Evolutionary conservation across 2,888 invertebrate species (phyloP).

Genomic region (Meandrusa payeni): DNA sequence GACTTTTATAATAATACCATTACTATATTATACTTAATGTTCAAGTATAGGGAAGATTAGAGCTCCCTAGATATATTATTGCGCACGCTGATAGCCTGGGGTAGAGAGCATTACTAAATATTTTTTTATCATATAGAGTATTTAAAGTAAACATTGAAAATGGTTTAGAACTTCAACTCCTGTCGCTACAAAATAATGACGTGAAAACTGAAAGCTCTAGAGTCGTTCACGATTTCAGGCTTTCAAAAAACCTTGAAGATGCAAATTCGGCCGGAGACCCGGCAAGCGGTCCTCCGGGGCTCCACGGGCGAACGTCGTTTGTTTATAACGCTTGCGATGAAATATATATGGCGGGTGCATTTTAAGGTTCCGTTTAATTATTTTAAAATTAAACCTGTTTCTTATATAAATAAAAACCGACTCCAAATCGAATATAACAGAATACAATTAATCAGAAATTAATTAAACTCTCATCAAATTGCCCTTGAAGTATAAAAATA

Average conservation of each 20-base stretch:
- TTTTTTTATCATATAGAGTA: too few species aligned
- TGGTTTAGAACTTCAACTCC: not conserved
- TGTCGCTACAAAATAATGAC: constrained; percentile 3
- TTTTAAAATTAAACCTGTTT: not conserved
- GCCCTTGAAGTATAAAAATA: too few species aligned
- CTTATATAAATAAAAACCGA: too few species aligned
- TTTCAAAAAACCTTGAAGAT: constrained; percentile 23
- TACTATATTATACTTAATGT: too few species aligned
- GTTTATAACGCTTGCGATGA: constrained; percentile 52
- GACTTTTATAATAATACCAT: too few species aligned
- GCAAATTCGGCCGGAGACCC: constrained; percentile 39
- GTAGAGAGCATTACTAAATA: too few species aligned
- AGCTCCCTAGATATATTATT: too few species aligned
- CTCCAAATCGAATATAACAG: too few species aligned
- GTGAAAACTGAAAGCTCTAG: constrained; percentile 15
- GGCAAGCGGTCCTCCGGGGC: constrained; percentile 41
- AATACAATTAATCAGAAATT: too few species aligned
- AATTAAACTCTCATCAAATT: too few species aligned
- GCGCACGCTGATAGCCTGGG: too few species aligned
- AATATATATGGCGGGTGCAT: constrained; percentile 50
- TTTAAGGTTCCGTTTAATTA: constrained; percentile 14
- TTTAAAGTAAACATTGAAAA: not conserved
- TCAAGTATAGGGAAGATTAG: too few species aligned
- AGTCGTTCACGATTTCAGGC: constrained; percentile 14
- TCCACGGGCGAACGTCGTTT: constrained; percentile 37